A percentile compares a stretch with the other conserved stretches of the same genome.
Conservation (phyloP, 92 coral and sea anemone species). For the Anthopleura xanthogrammica region DNA sequence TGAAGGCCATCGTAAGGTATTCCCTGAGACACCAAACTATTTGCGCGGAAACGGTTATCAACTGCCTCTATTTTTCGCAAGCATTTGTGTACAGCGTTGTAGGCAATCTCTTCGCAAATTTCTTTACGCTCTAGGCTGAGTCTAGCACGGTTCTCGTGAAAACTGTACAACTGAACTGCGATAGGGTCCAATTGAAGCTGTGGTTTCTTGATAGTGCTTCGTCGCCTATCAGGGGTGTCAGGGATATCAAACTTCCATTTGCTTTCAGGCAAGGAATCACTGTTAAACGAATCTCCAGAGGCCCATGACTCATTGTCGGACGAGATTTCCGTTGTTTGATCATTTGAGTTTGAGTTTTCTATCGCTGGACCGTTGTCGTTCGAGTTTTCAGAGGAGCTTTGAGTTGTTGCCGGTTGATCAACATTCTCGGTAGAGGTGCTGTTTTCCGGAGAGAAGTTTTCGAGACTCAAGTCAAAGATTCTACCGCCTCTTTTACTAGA, state of each 20-base stretch:
- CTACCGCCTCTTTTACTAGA: constrained; percentile 17
- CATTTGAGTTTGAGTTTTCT: constrained; percentile 9
- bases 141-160: constrained; percentile 96
- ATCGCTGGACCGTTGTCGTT: constrained; percentile 5
- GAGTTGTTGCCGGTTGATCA: constrained; percentile 14
- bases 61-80: constrained; percentile 93
- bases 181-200: constrained; percentile 85
- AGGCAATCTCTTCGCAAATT: constrained; percentile 98
- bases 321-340: constrained; percentile 2
- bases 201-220: constrained; percentile 84
- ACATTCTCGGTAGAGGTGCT: constrained; percentile 7
- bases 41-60: constrained; percentile 91
- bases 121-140: constrained; percentile 91
- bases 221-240: constrained; percentile 62
- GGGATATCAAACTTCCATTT: constrained; percentile 70
- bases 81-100: constrained; percentile 82
- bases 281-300: constrained; percentile 54
- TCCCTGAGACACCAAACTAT: constrained; percentile 93
- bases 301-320: constrained; percentile 76
- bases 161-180: constrained; percentile 79
- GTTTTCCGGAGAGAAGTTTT: constrained; percentile 10
- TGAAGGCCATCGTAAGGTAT: constrained; percentile 97
- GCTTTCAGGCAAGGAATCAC: constrained; percentile 32
- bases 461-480: constrained; percentile 20
- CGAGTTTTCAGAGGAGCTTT: constrained; percentile 11